These are phyloP conservation scores for Forbesichthys papilliferus DNA, from an alignment of 2,113 vertebrate genomes.

Conservation along the genomic window DNA sequence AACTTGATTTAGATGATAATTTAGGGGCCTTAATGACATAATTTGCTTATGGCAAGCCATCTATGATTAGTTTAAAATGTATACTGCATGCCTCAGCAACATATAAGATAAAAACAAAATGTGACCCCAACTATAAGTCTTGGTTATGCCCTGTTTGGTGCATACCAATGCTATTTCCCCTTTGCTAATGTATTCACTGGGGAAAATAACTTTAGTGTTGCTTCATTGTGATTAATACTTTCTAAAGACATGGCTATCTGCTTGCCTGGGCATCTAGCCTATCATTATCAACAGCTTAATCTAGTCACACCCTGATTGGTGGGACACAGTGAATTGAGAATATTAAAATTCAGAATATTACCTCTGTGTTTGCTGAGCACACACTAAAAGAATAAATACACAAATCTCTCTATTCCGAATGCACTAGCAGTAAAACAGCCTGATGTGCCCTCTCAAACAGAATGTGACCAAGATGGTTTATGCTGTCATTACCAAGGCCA, in stretches of 20 bases:
- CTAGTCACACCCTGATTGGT: conserved; percentile 41
- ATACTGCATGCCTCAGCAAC: neutral
- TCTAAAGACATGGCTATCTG: conserved; percentile 41
- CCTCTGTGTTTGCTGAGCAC: conserved; percentile 45
- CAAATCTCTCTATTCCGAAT: conserved; percentile 21
- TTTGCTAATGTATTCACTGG: conserved; percentile 23
- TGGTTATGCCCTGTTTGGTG: conserved; percentile 26
- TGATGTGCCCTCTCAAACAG: conserved; percentile 20
- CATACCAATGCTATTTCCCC: neutral
- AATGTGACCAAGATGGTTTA: conserved; percentile 48
- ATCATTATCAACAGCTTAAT: conserved; percentile 58
- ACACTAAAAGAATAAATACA: conserved; percentile 35
- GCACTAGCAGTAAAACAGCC: conserved; percentile 35
- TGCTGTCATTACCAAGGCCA: conserved; percentile 40
- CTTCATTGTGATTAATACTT: conserved; percentile 59
- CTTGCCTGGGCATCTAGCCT: conserved; percentile 28
- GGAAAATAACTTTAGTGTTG: conserved; percentile 24
- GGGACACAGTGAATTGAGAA: conserved; percentile 4
- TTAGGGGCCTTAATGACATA: conserved; percentile 16
- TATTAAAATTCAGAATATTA: conserved; percentile 24
- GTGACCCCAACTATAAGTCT: conserved; percentile 16
- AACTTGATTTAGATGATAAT: conserved; percentile 7
- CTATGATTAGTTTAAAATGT: neutral
- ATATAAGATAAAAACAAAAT: neutral
- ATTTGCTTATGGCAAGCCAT: neutral